Evolutionary conservation across 2,113 vertebrate genomes (phyloP), one percentile per base, ranked within the genome.

Genomic region (Picathartes gymnocephalus): DNA sequence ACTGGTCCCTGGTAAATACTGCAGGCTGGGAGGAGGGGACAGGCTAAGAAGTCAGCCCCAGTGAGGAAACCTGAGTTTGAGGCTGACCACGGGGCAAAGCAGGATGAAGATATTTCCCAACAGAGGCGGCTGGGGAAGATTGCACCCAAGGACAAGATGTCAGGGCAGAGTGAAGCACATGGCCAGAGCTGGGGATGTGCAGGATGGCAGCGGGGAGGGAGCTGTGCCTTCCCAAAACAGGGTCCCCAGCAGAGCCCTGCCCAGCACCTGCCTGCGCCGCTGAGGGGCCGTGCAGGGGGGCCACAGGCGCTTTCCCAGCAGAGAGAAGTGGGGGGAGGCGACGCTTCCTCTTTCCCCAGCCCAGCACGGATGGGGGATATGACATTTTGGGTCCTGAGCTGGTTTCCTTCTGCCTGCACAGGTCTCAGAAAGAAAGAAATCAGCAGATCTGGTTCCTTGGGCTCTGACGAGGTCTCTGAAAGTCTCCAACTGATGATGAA

Each of bases 311-410:
- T 70, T 93, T 95, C 94, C 76, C 24, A 1, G 86, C 82, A 95
- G 76, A 89, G 96, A 95, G 96, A 95, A 95, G 94, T 83, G 45
- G 68, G 54, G 80, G 64, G 68, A 93, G 86, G 94, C 0, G 2
- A 80, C 0, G 3, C 90, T 97, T 97, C 96, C 93, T 82, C 96
- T 97, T 97, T 97, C 92, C 50, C 18, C 7, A 2, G 66, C 48
- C 3, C 3, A 68, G 61, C 58, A 35, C 1, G 0, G 48, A 51
- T 8, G 27, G 56, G 62, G 33, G 53, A 50, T 81, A 77, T 76
- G 88, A 80, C 88, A 94, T 90, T 93, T 50, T 77, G 76, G 24
- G 54, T 88, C 62, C 45, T 1, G 6, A 60, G 66, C 24, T 37
- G 45, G 76, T 69, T 95, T 96, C 60, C 88, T 88, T 65, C 92